Percentiles rank a stretch among this genome's conserved stretches.
Conservation (phyloP, 2,113 vertebrate genomes). For the Parotia lawesii region DNA sequence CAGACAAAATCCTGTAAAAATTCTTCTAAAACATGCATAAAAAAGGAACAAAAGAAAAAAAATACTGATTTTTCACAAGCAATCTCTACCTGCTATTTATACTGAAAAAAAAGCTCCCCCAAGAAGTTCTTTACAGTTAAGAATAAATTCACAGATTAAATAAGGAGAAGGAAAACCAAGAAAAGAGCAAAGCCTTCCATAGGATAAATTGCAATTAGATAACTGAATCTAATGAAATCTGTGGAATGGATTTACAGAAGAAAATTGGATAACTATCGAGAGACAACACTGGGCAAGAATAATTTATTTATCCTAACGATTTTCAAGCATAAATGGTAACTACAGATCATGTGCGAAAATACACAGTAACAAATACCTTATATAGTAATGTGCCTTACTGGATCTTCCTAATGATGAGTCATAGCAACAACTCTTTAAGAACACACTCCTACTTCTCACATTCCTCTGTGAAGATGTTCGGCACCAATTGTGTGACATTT, state of each 20-base stretch:
- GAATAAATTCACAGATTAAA: neutral
- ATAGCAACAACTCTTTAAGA: neutral
- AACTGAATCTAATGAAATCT: neutral
- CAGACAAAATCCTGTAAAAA: neutral
- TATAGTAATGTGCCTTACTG: neutral
- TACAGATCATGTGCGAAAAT: neutral
- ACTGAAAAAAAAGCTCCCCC: neutral
- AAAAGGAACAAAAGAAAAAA: neutral
- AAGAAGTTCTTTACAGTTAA: neutral
- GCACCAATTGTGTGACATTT: neutral
- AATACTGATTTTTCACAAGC: neutral
- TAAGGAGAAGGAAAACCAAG: neutral
- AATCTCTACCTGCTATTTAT: neutral
- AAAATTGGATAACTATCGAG: neutral
- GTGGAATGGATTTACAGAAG: neutral
- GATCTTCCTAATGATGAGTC: neutral
- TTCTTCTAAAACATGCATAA: neutral
- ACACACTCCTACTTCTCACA: neutral
- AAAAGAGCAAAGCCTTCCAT: neutral
- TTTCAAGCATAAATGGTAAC: neutral
- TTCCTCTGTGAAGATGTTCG: neutral
- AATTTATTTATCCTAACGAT: neutral
- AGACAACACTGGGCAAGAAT: neutral
- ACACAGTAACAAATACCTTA: neutral
- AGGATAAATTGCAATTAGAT: neutral